Base-by-base conservation (phyloP, 2,113 vertebrate genomes). In the Condylura cristata region DNA sequence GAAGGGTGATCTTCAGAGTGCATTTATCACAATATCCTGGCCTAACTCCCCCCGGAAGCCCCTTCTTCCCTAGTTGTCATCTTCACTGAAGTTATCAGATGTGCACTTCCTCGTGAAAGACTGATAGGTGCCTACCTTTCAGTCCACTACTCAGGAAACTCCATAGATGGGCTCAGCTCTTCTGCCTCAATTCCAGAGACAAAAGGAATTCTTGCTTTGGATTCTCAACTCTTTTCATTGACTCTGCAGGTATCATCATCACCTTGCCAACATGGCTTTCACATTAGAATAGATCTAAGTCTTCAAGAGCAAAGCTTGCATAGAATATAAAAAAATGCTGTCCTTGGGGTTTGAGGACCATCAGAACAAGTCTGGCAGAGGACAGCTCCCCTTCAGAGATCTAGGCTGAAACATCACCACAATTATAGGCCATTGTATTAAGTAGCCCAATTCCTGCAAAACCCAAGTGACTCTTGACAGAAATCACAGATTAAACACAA, bases 291-390 rank as follows among this genome's bases (percentile, higher is more conserved):
- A 13, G 30, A 65, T 48, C 48, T 75, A 18, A 58, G 28, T 18
- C 74, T 44, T 82, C 4, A 41, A 95, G 93, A 68, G 32, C 12
- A 95, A 81, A 84, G 65, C 72, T 60, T 83, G 30, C 32, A 34
- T 44, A 60, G 80, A 41, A 41, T 26, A 44, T 30, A 28, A 82
- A 46, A 78, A 32, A 85, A 84, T 24, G 48, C 24, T 72, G 65
- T 89, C 74, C 39, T 60, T 87, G 89, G n/a, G 56, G 65, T 44
- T 53, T 74, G 56, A 61, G 65, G 72, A 48, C 18, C 76, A n/a
- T n/a, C 61, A 65, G 75, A 82, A 20, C 46, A 78, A 44, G 20
- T 28, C 72, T 88, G 28, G 51, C 34, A 16, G 71, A 79, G 8
- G 79, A 58, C 78, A 39, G 56, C 51, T 84, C 74, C 7, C 44